Conservation (phyloP, 2,797 vertebrate species). For the Halcyon badia region DNA sequence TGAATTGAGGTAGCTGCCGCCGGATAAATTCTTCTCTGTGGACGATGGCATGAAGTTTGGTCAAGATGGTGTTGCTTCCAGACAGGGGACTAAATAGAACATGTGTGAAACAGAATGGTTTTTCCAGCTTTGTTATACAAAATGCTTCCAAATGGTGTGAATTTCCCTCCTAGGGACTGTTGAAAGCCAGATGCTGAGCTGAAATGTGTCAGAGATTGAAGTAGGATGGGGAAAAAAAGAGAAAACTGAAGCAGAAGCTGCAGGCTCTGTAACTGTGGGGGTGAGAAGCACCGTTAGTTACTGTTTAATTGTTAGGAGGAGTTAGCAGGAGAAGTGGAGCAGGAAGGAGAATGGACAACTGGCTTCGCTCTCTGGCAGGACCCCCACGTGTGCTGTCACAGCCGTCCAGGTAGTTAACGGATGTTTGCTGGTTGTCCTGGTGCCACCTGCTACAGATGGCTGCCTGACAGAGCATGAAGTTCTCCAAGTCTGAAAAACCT, state of each 20-base stretch:
- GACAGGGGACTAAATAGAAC: constrained; percentile 3
- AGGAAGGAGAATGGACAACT: neutral
- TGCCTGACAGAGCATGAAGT: neutral
- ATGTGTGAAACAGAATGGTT: neutral
- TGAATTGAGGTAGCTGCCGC: neutral
- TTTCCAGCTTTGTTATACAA: neutral
- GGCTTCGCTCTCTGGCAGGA: neutral
- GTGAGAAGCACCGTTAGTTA: neutral
- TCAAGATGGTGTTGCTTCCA: constrained; percentile 11
- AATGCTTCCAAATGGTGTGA: neutral
- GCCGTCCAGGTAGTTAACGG: neutral
- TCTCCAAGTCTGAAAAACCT: neutral
- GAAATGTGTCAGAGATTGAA: constrained; percentile 19
- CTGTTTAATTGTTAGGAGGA: neutral
- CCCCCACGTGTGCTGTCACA: neutral
- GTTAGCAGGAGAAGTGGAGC: neutral
- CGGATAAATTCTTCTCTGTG: neutral
- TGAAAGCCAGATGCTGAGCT: constrained; percentile 58
- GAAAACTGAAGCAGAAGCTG: neutral
- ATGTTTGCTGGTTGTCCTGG: neutral
- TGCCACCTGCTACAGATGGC: neutral
- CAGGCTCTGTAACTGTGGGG: neutral
- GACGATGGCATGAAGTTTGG: neutral
- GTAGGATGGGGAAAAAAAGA: neutral
- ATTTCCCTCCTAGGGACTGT: constrained; percentile 33